Evolutionary conservation across 2,797 vertebrate genomes (phyloP), one percentile per base, ranked within the genome.

Genomic region (Pangasius mekongensis): DNA sequence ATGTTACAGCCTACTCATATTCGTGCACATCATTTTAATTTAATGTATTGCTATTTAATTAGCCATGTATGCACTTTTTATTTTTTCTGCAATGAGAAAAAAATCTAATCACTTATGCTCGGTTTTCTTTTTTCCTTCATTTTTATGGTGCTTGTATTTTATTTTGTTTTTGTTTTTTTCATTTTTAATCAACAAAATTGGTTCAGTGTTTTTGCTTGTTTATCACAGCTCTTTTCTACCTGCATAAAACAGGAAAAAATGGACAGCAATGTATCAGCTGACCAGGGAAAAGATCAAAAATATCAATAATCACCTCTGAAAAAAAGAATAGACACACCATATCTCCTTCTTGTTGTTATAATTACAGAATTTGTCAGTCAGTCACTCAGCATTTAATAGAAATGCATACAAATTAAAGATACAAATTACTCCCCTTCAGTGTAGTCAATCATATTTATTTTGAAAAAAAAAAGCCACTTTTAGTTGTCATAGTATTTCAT

Each of bases 11-110:
- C 96, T 97, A 97, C 95, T 95, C 95, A 92, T 83, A 83, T 88
- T 96, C 95, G 87, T 89, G 87, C 89, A 89, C 96, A 96, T 97
- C 95, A 92, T 95, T 91, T 96, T 97, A 97, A 96, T 97, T 97
- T 97, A 97, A 97, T 96, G 97, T 97, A 96, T 97, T 96, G 95
- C 95, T 98, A 96, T 96, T 97, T 97, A 97, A 97, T 96, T 95
- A 96, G 94, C 95, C 93, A 94, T 95, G 94, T 95, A 96, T 96
- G 96, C 96, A 97, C 96, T 97, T 97, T 91, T 86, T 67, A 27
- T 39, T 84, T 85, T 39, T 89, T 92, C 95, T 93, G 91, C 93
- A 94, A 87, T 93, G 89, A 94, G 87, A 91, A 90, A 94, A 91
- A 85, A 84, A 74, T 91, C 92, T 93, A 94, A 93, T 91, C 74